Conservation (phyloP, 2,888 invertebrate species). For the Oligia latruncula region DNA sequence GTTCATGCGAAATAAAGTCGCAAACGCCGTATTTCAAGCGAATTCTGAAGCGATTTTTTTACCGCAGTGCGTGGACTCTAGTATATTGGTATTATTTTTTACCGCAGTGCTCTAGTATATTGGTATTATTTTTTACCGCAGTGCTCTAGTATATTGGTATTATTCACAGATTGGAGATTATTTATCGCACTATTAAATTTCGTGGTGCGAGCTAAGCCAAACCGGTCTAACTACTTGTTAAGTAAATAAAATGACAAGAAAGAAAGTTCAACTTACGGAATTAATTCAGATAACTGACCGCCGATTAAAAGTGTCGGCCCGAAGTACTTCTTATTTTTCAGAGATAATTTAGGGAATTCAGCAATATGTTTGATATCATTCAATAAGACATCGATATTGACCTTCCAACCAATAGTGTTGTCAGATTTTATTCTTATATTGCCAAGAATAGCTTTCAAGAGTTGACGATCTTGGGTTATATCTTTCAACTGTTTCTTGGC, state of each 20-base stretch:
- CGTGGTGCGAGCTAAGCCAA: not conserved
- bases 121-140: too few relatives aligned
- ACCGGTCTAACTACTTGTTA: not conserved
- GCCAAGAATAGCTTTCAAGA: constrained; percentile 88
- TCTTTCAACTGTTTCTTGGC: constrained; percentile 73
- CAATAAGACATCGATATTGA: constrained; percentile 93
- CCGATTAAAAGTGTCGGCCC: constrained; percentile 95
- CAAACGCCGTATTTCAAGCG: too few relatives aligned
- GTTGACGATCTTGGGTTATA: constrained; percentile 87
- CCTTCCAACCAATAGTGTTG: constrained; percentile 91
- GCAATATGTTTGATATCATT: constrained; percentile 91
- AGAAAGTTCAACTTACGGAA: constrained; percentile 89
- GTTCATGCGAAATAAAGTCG: too few relatives aligned
- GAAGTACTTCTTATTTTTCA: constrained; percentile 79
- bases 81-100: too few relatives aligned
- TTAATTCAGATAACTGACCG: constrained; percentile 94
- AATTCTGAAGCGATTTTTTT: too few relatives aligned
- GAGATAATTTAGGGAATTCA: constrained; percentile 89
- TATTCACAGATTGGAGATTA: too few relatives aligned
- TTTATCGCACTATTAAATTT: not conserved
- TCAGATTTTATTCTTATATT: constrained; percentile 87
- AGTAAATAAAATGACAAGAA: constrained; percentile 1
- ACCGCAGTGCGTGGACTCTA: too few relatives aligned
- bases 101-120: too few relatives aligned
- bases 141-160: too few relatives aligned